Conservation (phyloP, 2,888 invertebrate genomes). For the Julus scanicus region DNA sequence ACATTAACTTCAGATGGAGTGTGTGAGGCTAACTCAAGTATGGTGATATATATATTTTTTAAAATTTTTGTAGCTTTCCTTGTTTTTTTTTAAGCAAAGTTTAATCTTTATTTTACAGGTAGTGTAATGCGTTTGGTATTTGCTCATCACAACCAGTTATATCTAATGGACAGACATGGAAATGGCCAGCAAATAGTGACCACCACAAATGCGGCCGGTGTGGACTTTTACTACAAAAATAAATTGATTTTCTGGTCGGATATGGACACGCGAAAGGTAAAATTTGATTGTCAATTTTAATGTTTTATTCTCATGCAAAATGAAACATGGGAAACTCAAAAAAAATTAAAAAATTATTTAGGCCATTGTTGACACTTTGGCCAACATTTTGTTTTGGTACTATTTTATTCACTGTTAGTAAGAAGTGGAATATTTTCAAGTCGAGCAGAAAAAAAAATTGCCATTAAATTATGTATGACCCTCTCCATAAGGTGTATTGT, state of each 20-base stretch:
- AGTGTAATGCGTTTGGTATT: slow-evolving; percentile 71
- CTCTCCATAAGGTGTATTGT: background rate
- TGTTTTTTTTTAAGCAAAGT: background rate
- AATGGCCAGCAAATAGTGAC: slow-evolving; percentile 70
- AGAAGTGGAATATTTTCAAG: too few species aligned
- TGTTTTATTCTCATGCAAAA: too few species aligned
- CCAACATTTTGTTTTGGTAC: too few species aligned
- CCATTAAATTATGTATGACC: too few species aligned
- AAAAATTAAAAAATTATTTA: too few species aligned
- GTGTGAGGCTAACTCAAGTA: slow-evolving; percentile 64
- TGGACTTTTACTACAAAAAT: slow-evolving; percentile 83
- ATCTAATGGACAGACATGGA: slow-evolving; percentile 77
- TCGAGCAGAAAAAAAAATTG: too few species aligned
- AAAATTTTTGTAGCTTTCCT: background rate
- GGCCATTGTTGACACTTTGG: too few species aligned
- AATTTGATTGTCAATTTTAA: too few species aligned
- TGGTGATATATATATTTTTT: slow-evolving; percentile 58
- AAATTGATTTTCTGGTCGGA: slow-evolving; percentile 91
- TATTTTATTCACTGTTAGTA: too few species aligned
- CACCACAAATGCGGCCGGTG: slow-evolving; percentile 84
- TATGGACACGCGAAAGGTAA: slow-evolving; percentile 68
- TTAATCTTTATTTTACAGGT: slow-evolving; percentile 56
- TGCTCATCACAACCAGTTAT: slow-evolving; percentile 78
- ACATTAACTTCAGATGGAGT: slow-evolving; percentile 70
- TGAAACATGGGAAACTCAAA: too few species aligned